These are phyloP conservation scores for Tridacna gigas DNA, from an alignment of 2,888 invertebrate genomes.

Conservation along the genomic window DNA sequence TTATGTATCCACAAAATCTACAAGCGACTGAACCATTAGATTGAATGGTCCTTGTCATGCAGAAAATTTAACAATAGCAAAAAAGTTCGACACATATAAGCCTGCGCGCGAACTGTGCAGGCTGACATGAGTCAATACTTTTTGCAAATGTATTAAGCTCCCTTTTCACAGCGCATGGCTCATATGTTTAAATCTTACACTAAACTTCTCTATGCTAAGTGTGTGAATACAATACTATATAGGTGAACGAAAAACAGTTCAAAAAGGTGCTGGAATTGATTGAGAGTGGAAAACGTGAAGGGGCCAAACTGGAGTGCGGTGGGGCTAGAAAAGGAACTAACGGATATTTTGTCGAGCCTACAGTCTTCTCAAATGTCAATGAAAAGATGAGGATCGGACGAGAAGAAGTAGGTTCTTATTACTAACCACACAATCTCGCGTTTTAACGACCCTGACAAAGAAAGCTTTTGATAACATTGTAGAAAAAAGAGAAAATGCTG, in stretches of 20 bases:
- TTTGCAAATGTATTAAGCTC: no score
- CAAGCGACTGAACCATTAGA: no score
- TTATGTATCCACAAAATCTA: no score
- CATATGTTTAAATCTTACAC: no score
- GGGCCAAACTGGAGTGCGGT: conserved; percentile 91
- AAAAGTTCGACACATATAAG: no score
- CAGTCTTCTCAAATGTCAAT: conserved; percentile 85
- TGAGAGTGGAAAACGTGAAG: conserved; percentile 90
- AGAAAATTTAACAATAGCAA: no score
- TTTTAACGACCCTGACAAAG: not conserved
- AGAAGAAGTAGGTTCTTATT: conserved; percentile 81
- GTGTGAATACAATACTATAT: not conserved
- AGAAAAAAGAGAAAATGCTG: not conserved
- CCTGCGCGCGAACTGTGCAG: no score
- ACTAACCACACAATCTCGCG: not conserved
- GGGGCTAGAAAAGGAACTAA: conserved; percentile 86
- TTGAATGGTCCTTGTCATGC: no score
- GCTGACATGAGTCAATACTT: no score
- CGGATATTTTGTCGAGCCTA: conserved; percentile 85
- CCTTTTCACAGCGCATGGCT: no score
- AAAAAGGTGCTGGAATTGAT: conserved; percentile 91
- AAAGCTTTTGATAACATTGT: not conserved
- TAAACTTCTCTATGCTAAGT: no score
- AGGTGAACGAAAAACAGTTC: conserved; percentile 87
- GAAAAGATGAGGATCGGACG: conserved; percentile 85